phyloP scores from a whole-genome alignment of 2,888 invertebrate genomes.

The Cataglyphis cursor region DNA sequence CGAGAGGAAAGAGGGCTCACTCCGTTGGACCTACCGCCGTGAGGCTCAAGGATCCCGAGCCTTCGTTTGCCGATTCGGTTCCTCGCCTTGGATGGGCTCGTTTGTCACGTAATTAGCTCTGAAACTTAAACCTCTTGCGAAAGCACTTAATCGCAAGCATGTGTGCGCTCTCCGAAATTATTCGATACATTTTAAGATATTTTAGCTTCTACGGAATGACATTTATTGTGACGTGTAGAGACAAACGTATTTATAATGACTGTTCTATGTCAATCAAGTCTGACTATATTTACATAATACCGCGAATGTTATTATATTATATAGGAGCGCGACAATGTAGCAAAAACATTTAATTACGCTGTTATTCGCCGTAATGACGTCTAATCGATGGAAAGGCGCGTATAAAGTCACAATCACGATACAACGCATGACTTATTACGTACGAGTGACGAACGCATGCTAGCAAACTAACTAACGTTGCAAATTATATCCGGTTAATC shows the following conservation, averaged over 20 bases:
- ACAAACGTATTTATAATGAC: neutral
- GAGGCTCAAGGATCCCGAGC: slow-evolving; percentile 57
- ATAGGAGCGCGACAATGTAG: slow-evolving; percentile 22
- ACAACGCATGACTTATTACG: slow-evolving; percentile 48
- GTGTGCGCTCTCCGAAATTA: neutral
- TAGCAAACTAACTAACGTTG: slow-evolving; percentile 14
- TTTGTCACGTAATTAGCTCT: slow-evolving; percentile 10
- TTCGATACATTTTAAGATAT: neutral
- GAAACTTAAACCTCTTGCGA: neutral
- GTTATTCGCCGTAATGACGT: slow-evolving; percentile 74
- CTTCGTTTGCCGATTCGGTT: slow-evolving; percentile 8
- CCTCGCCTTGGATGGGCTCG: neutral
- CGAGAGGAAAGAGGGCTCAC: slow-evolving; percentile 33
- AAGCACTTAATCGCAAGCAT: neutral
- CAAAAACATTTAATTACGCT: slow-evolving; percentile 73
- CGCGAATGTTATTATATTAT: slow-evolving; percentile 21
- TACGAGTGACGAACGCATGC: slow-evolving; percentile 29
- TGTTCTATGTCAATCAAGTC: neutral
- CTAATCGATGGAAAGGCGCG: slow-evolving; percentile 66
- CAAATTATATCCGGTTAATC: slow-evolving; percentile 46
- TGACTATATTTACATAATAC: neutral
- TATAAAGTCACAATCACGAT: slow-evolving; percentile 35
- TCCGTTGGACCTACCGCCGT: slow-evolving; percentile 63
- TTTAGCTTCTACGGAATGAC: neutral
- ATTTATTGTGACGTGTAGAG: neutral